These are phyloP conservation scores for Porites rus DNA, from an alignment of 92 coral and sea anemone genomes.

Conservation along the genomic window DNA sequence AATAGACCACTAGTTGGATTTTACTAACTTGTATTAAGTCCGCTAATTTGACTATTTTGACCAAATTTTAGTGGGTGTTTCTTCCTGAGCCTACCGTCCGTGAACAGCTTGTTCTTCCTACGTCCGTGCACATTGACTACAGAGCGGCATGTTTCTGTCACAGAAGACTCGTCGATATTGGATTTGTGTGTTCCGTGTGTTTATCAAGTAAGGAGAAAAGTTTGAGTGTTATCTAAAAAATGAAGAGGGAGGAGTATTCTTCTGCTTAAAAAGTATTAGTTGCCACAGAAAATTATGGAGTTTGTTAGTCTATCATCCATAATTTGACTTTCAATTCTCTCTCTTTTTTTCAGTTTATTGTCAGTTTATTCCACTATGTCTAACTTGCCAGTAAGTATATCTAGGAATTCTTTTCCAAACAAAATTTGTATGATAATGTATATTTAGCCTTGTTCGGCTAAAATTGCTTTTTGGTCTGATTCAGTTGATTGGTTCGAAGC, in stretches of 20 bases:
- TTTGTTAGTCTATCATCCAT: background rate
- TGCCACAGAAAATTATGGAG: no score
- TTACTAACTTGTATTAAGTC: no score
- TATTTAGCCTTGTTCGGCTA: no score
- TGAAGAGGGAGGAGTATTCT: background rate
- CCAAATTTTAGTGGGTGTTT: constrained; percentile 86
- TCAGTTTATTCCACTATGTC: constrained; percentile 87
- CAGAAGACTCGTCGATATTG: constrained; percentile 91
- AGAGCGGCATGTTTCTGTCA: constrained; percentile 99
- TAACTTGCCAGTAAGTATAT: constrained; percentile 95
- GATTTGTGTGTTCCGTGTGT: constrained; percentile 98
- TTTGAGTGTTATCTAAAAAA: background rate
- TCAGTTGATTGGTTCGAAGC: no score
- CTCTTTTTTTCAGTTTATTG: constrained; percentile 83
- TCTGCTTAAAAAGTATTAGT: no score
- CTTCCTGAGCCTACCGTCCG: constrained; percentile 82
- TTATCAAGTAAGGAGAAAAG: constrained; percentile 85
- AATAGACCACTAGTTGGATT: no score
- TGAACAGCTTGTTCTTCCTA: constrained; percentile 87
- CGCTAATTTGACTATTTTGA: background rate
- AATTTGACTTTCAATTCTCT: background rate
- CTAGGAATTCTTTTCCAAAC: no score
- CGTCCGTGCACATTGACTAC: constrained; percentile 95
- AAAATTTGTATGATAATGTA: no score
- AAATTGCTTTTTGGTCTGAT: no score